A percentile compares a stretch with the other conserved stretches of the same genome.
Evolutionary conservation across 2,797 vertebrate genomes (phyloP).

Genomic region (Limosa lapponica): DNA sequence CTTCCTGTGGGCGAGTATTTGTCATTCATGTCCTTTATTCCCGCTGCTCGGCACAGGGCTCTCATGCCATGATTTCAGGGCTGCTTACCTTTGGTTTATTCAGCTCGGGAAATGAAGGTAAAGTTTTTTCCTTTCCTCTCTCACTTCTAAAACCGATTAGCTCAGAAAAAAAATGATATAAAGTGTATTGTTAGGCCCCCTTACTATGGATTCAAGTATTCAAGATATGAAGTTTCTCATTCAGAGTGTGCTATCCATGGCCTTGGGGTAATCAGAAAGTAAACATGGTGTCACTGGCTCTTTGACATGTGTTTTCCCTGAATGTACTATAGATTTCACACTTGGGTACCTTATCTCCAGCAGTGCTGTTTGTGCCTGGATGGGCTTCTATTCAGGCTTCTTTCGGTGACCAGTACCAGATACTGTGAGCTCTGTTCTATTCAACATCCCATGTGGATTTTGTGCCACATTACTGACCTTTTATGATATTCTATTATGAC

Average conservation of each 20-base stretch:
- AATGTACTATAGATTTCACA: neutral
- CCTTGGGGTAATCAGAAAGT: neutral
- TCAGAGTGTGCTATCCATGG: neutral
- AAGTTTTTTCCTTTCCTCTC: neutral
- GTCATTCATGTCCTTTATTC: neutral
- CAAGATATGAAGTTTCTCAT: neutral
- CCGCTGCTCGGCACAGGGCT: neutral
- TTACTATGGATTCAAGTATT: neutral
- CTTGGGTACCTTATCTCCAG: neutral
- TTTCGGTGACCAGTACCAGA: neutral
- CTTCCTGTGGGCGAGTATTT: rapidly evolving
- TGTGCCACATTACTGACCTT: neutral
- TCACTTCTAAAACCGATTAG: neutral
- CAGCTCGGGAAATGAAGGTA: neutral
- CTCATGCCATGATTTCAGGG: neutral
- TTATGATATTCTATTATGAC: neutral
- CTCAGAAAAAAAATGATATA: neutral
- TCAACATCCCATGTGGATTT: neutral
- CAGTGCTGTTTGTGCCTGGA: neutral
- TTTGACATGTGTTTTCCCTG: neutral
- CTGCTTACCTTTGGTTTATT: neutral
- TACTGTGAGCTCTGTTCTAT: neutral
- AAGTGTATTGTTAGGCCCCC: neutral
- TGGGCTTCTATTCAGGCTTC: neutral
- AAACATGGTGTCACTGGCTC: neutral